Evolutionary conservation across 92 coral and sea anemone genomes (phyloP), one percentile per base, ranked within the genome.

Genomic region (Palythoa caribaeorum): DNA sequence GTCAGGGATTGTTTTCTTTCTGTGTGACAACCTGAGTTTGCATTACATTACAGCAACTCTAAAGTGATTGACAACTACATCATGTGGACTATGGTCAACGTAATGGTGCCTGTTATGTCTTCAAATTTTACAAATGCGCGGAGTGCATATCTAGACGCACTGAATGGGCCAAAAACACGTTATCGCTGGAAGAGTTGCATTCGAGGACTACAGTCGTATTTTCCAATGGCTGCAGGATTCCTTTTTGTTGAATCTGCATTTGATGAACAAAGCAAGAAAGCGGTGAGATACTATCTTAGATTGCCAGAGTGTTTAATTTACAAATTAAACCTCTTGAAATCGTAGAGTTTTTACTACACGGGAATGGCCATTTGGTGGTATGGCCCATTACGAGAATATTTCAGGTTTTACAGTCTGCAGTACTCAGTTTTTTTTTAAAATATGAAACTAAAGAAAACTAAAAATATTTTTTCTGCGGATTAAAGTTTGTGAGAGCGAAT

Each of bases 191-290:
- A 70, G 10, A 72, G 60, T 21, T 91, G 94, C 53, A 84, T 91
- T 39, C 28, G 28, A 3, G 2, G 28, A 51, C 84, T 88, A 92
- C 92, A 91, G 21, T 35, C 68, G 19, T 48, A 59, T 3, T 77
- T 91, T 48, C 54, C 71, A 62, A 88, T 91, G 94, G 71, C 94
- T 9, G 50, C 84, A 55, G 94, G 92, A 16, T 65, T 92, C 52
- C 83, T 94, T 80, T 94, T 88, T 28, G 28, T 28, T 28, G 28
- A 28, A 28, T 28, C 28, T 28, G 28, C 28, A 28, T 28, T 28
- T 28, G 28, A 28, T 28, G 28, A 28, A 28, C 28, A 28, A 28
- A 28, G 28, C 28, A 28, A 28, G 28, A 28, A 38, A 73, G 83
- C 84, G 74, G 95, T 87, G 63, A 91, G 77, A 48, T 37, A 14